Evolutionary conservation across 2,888 invertebrate species (phyloP), one percentile per base, ranked within the genome.

Genomic region (Chorisops tibialis): DNA sequence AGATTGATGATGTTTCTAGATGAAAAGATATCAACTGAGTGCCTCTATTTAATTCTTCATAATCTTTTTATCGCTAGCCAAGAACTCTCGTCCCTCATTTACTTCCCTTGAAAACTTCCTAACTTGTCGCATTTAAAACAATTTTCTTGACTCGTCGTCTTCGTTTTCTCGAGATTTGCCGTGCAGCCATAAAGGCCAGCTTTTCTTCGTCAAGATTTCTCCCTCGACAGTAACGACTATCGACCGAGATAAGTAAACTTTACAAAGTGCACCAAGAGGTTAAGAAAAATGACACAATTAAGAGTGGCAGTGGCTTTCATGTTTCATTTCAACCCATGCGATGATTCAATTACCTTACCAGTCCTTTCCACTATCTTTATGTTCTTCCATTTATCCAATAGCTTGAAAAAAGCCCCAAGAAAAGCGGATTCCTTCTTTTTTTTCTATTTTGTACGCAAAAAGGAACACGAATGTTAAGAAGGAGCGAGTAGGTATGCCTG

Each of bases 271-370:
- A 21, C 47, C n/a, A 22, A 30, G 22, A 43, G 14, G 9, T 16
- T 30, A 56, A 30, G 56, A 43, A 56, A 45, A 56, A 56, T 56
- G 21, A n/a, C 45, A 18, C 43, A 56, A 56, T 56, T 45, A 56
- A 56, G 35, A 43, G 12, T 56, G 52, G 41, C 52, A 54, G 52
- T 41, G 43, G 24, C 43, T 41, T 43, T 54, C 54, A 43, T 41
- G 45, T 35, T 16, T 30, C 43, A 18, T 43, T 18, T 56, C 56
- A 24, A 45, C 56, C 56, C 56, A 45, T 45, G 45, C 45, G 45
- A 56, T 45, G 56, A 56, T 39, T 56, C 56, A 56, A 56, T 56
- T 56, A 56, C 43, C 43, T 56, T 21, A 30, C 30, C 56, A 56
- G 56, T 30, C 43, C 12, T 9, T 56, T 30, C 16, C n/a, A 24